Evolutionary conservation across 2,113 vertebrate species (phyloP).

Genomic region (Seriola quinqueradiata): DNA sequence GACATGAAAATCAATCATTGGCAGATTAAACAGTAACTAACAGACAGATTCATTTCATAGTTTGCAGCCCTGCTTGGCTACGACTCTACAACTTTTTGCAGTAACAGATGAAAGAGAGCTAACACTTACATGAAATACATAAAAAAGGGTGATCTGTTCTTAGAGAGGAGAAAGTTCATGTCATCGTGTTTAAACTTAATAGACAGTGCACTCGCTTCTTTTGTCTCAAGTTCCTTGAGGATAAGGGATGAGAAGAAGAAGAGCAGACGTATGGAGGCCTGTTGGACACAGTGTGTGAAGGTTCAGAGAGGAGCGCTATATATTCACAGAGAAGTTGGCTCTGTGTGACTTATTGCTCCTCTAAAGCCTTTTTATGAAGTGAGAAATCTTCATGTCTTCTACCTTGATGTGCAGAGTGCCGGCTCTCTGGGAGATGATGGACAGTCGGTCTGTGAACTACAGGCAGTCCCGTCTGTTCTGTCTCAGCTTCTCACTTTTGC

Average conservation of each 20-base stretch:
- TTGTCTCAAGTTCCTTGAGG: constrained; percentile 10
- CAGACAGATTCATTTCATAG: neutral
- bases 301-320: constrained; percentile 28
- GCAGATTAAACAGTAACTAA: neutral
- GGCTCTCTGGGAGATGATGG: constrained; percentile 62
- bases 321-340: constrained; percentile 28
- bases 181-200: constrained; percentile 17
- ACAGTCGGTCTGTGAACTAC: constrained; percentile 58
- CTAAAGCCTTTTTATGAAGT: constrained; percentile 50
- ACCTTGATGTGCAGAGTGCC: constrained; percentile 61
- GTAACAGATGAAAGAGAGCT: neutral
- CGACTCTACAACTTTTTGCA: neutral
- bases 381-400: constrained; percentile 53
- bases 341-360: constrained; percentile 57
- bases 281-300: neutral
- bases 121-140: neutral
- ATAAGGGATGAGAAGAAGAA: constrained; percentile 19
- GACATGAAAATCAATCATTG: neutral
- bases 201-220: neutral
- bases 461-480: constrained; percentile 52
- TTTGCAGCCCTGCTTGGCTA: neutral
- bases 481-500: constrained; percentile 29
- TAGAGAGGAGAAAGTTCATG: constrained; percentile 4
- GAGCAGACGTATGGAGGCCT: neutral
- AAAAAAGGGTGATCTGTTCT: neutral